Percentiles rank a stretch among this genome's conserved stretches.
Conservation (phyloP, 2,113 vertebrate genomes). For the Apeltes quadracus region DNA sequence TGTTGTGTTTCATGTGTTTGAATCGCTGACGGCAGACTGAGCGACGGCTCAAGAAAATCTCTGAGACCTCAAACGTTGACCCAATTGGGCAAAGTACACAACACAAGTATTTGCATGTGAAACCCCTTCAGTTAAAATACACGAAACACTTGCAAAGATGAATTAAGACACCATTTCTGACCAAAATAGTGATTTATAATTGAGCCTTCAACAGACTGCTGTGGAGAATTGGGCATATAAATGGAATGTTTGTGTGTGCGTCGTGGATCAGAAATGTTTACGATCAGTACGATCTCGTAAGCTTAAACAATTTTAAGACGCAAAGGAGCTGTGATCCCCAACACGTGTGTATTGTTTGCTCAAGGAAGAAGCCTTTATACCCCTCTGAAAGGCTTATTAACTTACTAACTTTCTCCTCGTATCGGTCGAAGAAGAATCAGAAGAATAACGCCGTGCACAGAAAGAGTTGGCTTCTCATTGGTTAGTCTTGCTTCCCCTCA, state of each 20-base stretch:
- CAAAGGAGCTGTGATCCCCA: not conserved
- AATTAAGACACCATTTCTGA: not conserved
- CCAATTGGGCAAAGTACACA: not conserved
- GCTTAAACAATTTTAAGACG: not conserved
- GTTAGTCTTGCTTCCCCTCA: not conserved
- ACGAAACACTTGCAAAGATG: not conserved
- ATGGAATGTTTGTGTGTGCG: not conserved
- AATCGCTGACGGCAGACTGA: not conserved
- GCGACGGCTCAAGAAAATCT: not conserved
- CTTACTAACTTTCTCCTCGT: not conserved
- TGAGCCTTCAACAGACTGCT: not conserved
- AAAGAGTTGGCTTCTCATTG: not conserved
- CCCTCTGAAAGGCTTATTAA: conserved; percentile 15
- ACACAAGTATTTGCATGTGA: not conserved
- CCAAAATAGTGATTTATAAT: not conserved
- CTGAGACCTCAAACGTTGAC: not conserved
- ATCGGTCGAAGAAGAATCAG: not conserved
- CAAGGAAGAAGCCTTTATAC: conserved; percentile 13
- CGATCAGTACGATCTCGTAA: not conserved
- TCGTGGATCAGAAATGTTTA: not conserved
- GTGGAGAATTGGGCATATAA: not conserved
- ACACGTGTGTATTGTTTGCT: not conserved
- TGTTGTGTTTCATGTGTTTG: conserved; percentile 5
- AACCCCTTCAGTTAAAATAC: too few relatives aligned
- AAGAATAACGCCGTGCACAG: not conserved